Evolutionary conservation across 2,888 invertebrate species (phyloP), one percentile per base, ranked within the genome.

Genomic region (Drosophila basisetae): DNA sequence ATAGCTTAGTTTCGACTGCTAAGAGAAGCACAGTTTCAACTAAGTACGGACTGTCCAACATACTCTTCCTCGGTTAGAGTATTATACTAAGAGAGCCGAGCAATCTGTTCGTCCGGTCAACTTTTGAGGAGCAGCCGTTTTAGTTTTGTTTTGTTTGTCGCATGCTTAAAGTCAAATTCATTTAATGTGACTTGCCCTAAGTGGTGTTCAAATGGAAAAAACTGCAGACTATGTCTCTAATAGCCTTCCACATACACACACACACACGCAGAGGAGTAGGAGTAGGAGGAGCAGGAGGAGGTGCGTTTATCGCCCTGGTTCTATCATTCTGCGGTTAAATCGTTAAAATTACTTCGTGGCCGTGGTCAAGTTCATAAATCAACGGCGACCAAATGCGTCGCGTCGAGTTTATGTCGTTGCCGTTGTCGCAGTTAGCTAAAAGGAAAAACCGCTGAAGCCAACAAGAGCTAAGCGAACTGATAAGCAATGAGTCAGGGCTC

Each of bases 301-400:
- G 63, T 68, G 63, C 77, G 81, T 89, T 90, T 90, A 90, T 90
- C 85, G 90, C 78, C 68, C 66, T 73, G 89, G 84, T 89, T 85
- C 78, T 86, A 90, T 85, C 85, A 85, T 90, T 85, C 89, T 89
- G 85, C 89, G 85, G 85, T 90, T 90, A 90, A 90, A 89, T 89
- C 82, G 84, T 81, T 86, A 77, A 86, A 83, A 85, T 89, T 76
- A 88, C 83, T 84, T 78, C 76, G 84, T 87, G 90, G 85, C 76
- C 78, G 78, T 83, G 90, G 83, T 91, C 88, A 87, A 91, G 91
- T 91, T 90, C 88, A 90, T 90, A 90, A 90, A 90, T 91, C 90
- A 90, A 91, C 76, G 70, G 68, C 70, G 68, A 63, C 77, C 73
- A 71, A 76, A 76, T 69, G 68, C 74, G 73, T 69, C 55, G 70